These are phyloP conservation scores for Ypsolopha sequella DNA, from an alignment of 2,888 invertebrate genomes.

Conservation along the genomic window DNA sequence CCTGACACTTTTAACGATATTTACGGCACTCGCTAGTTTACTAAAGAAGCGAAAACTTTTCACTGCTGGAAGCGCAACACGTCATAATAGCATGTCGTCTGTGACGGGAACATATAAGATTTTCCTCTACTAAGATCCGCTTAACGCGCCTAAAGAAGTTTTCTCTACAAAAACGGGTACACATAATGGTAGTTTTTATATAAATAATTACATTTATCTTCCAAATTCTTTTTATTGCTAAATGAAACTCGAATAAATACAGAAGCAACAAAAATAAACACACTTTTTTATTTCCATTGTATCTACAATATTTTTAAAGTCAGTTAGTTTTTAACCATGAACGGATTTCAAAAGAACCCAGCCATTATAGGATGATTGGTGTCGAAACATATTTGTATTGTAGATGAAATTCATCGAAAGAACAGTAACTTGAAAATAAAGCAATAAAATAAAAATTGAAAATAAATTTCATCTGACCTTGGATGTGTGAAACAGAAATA, in stretches of 20 bases:
- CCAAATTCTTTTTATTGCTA: too few relatives aligned
- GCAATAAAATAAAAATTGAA: conserved; percentile 1
- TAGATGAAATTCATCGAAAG: conserved; percentile 8
- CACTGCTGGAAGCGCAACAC: too few relatives aligned
- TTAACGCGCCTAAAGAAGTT: too few relatives aligned
- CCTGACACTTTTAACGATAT: not conserved
- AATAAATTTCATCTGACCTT: conserved; percentile 9
- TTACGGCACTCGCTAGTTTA: not conserved
- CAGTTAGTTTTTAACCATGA: conserved; percentile 9
- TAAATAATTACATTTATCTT: too few relatives aligned
- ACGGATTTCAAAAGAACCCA: conserved; percentile 18
- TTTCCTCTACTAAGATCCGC: too few relatives aligned
- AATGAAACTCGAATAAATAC: too few relatives aligned
- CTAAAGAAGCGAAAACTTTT: not conserved
- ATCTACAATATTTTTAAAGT: not conserved
- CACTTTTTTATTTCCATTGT: not conserved
- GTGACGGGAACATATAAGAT: too few relatives aligned
- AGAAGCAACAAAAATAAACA: too few relatives aligned
- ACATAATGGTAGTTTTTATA: too few relatives aligned
- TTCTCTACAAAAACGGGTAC: too few relatives aligned
- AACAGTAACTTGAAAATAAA: conserved; percentile 12
- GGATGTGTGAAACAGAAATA: conserved; percentile 16
- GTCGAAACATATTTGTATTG: conserved; percentile 19
- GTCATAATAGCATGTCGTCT: too few relatives aligned
- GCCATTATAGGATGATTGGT: conserved; percentile 19